Base-by-base conservation (phyloP, 2,797 vertebrate species). In the Galaxias olidus region DNA sequence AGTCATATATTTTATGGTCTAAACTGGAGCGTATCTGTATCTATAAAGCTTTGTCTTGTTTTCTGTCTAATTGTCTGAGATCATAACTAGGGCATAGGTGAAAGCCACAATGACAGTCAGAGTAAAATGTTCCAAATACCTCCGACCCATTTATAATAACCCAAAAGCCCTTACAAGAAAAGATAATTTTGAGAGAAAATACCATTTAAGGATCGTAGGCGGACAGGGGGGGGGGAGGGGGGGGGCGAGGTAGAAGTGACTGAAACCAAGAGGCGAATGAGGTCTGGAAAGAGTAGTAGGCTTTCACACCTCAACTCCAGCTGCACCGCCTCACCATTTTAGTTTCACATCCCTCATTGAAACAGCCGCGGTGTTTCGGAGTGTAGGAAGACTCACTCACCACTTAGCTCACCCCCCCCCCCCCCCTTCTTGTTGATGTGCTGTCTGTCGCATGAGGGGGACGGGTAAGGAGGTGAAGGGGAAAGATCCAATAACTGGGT, bases 121-220 rank as follows among this genome's bases (percentile, higher is more conserved):
- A 5, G 48, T 45, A 50, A 10, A 52, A 30, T 30, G 30, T 55
- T 15, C 15, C 14, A 53, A 41, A 72, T 78, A 64, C 84, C 79
- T 83, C 72, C 74, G 77, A 79, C 60, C 75, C 82, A 73, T 88
- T 92, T 93, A 90, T 83, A 77, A 74, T 90, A 92, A 93, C 91
- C 73, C 30, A 74, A 58, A 67, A 69, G 65, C 83, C 86, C 87
- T 92, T 92, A 91, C 91, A 92, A 91, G 91, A 93, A 93, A 75
- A 74, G 60, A 78, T 75, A 50, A 61, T 58, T 84, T 83, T 82
- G 83, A 88, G 77, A 80, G 78, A 59, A 51, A 77, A 50, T 49
- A 54, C 10, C 52, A 73, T 61, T 75, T 55, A 71, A 59, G 8
- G 4, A n/a, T 55, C 56, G 61, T 43, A 46, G 19, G 17, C 13